phyloP scores from a whole-genome alignment of 2,113 vertebrate species.

The Hyperopisus bebe region DNA sequence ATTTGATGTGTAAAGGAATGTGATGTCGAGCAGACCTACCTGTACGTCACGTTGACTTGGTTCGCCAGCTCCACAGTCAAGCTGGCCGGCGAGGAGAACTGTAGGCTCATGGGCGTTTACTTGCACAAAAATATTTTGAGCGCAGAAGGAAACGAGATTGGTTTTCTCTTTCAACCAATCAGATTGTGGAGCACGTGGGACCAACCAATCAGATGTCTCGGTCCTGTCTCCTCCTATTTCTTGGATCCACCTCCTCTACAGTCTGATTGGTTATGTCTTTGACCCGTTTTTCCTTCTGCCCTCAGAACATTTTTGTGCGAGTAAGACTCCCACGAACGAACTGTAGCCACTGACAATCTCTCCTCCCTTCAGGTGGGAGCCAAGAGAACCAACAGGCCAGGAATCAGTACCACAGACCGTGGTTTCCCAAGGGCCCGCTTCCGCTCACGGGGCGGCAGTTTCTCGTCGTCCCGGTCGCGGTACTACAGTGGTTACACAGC shows the following conservation, averaged over 20 bases:
- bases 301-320: neutral
- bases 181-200: neutral
- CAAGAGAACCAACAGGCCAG: slow-evolving; percentile 89
- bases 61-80: neutral
- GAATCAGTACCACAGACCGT: slow-evolving; percentile 91
- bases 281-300: neutral
- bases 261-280: neutral
- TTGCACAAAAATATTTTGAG: neutral
- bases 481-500: slow-evolving; percentile 88
- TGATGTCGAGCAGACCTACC: neutral
- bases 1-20: neutral
- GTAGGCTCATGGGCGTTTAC: neutral
- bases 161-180: neutral
- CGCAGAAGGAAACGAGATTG: neutral
- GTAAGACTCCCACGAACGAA: neutral
- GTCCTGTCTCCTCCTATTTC: no score
- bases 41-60: neutral
- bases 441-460: slow-evolving; percentile 76
- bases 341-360: neutral
- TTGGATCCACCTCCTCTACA: neutral
- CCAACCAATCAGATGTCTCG: no score
- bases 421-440: slow-evolving; percentile 81
- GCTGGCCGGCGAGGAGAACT: neutral
- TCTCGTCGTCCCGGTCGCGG: slow-evolving; percentile 69
- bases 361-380: slow-evolving; percentile 68